Evolutionary conservation across 2,888 invertebrate genomes (phyloP).

Genomic region (Sarcophaga rosellei): DNA sequence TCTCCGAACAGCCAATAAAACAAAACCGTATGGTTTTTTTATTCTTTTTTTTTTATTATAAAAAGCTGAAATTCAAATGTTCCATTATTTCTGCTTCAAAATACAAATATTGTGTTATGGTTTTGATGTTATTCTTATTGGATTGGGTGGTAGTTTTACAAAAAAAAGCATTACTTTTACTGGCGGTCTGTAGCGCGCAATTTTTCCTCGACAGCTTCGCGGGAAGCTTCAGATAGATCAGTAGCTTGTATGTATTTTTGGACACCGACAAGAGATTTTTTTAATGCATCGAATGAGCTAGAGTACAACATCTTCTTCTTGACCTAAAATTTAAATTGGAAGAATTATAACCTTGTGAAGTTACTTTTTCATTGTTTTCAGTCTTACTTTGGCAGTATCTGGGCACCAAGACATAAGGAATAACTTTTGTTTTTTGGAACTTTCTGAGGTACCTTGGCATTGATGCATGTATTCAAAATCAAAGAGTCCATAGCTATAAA

Average conservation of each 20-base stretch:
- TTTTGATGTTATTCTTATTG: slow-evolving; percentile 61
- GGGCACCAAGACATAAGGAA: slow-evolving; percentile 99
- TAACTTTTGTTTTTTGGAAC: slow-evolving; percentile 98
- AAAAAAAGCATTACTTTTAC: slow-evolving; percentile 81
- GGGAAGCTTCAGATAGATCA: slow-evolving; percentile 95
- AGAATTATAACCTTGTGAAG: neutral
- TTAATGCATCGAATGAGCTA: slow-evolving; percentile 98
- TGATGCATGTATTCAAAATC: slow-evolving; percentile 99
- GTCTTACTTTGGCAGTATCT: slow-evolving; percentile 93
- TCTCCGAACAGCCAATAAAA: neutral
- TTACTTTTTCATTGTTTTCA: neutral
- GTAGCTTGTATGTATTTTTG: slow-evolving; percentile 99
- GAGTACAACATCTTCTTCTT: slow-evolving; percentile 94
- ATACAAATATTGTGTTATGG: slow-evolving; percentile 65
- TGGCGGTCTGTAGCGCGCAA: slow-evolving; percentile 97
- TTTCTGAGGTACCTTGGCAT: slow-evolving; percentile 97
- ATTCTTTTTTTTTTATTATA: slow-evolving; percentile 60
- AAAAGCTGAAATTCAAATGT: slow-evolving; percentile 67
- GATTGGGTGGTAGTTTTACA: slow-evolving; percentile 60
- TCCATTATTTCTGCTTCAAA: slow-evolving; percentile 65
- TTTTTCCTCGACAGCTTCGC: slow-evolving; percentile 96
- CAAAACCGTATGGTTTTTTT: neutral
- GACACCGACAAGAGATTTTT: slow-evolving; percentile 97
- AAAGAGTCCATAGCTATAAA: slow-evolving; percentile 92
- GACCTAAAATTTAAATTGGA: slow-evolving; percentile 80